A percentile compares a stretch with the other conserved stretches of the same genome.
Conservation (phyloP, 2,113 vertebrate genomes). For the Engystomops pustulosus region DNA sequence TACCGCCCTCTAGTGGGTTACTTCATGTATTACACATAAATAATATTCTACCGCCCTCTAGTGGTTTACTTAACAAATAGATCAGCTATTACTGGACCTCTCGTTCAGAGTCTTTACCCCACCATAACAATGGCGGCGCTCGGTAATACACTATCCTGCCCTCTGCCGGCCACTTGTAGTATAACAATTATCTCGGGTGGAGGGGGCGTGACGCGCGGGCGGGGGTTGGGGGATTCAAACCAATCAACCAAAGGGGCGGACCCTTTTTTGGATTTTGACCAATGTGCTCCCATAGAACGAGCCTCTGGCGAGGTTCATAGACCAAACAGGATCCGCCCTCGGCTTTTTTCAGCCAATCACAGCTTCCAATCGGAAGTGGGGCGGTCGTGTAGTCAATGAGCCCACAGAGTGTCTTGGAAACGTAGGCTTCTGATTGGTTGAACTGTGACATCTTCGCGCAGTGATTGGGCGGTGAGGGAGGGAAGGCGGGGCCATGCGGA, state of each 20-base stretch:
- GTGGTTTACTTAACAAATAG: too few relatives aligned
- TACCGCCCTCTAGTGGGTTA: too few relatives aligned
- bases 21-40: too few relatives aligned
- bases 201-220: too few relatives aligned
- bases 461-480: too few relatives aligned
- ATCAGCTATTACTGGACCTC: neutral
- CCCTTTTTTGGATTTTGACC: neutral
- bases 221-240: neutral
- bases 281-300: slow-evolving; percentile 10
- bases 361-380: neutral
- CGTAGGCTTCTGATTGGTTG: neutral
- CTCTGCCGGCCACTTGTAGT: neutral
- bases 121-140: neutral
- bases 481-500: too few relatives aligned
- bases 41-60: too few relatives aligned
- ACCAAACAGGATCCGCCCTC: neutral
- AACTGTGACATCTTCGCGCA: neutral
- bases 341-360: neutral
- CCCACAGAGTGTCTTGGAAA: neutral
- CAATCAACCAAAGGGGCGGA: neutral
- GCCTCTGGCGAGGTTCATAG: slow-evolving; percentile 7
- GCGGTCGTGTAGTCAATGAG: neutral
- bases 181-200: too few relatives aligned
- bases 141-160: neutral
- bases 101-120: neutral